Percentiles rank a stretch among this genome's conserved stretches.
Conservation (phyloP, 2,797 vertebrate species). For the Squalus acanthias region DNA sequence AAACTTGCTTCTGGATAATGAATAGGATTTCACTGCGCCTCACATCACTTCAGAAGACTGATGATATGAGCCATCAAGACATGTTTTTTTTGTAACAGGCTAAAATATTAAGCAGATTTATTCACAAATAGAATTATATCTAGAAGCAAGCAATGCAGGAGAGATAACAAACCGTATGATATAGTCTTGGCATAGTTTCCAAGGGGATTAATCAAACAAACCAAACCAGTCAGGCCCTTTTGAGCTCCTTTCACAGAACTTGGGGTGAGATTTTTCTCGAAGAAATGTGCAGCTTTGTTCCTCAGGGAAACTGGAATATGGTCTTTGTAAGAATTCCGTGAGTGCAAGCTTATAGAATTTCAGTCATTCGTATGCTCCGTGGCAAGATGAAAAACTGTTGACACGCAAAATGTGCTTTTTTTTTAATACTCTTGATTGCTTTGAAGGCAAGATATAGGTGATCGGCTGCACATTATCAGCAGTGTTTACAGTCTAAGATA, state of each 20-base stretch:
- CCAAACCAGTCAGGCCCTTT: background rate
- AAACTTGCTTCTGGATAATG: background rate
- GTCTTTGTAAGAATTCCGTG: background rate
- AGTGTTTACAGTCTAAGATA: background rate
- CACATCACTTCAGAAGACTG: background rate
- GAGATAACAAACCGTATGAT: background rate
- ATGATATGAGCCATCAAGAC: background rate
- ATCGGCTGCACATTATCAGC: background rate
- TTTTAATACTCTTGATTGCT: background rate
- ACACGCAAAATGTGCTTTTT: too few relatives aligned
- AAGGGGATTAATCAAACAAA: background rate
- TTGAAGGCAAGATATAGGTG: background rate
- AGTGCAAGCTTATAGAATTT: background rate
- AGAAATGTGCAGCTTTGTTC: background rate
- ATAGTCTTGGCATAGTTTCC: background rate
- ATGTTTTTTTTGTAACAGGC: background rate
- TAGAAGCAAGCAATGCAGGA: background rate
- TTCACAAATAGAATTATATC: background rate
- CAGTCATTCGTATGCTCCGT: too few relatives aligned
- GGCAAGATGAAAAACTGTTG: background rate
- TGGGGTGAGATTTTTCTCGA: background rate
- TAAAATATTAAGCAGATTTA: background rate
- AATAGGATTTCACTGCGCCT: background rate
- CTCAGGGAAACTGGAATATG: background rate
- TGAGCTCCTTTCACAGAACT: background rate